Evolutionary conservation across 2,888 invertebrate genomes (phyloP), one percentile per base, ranked within the genome.

Genomic region (Spilarctia lutea): DNA sequence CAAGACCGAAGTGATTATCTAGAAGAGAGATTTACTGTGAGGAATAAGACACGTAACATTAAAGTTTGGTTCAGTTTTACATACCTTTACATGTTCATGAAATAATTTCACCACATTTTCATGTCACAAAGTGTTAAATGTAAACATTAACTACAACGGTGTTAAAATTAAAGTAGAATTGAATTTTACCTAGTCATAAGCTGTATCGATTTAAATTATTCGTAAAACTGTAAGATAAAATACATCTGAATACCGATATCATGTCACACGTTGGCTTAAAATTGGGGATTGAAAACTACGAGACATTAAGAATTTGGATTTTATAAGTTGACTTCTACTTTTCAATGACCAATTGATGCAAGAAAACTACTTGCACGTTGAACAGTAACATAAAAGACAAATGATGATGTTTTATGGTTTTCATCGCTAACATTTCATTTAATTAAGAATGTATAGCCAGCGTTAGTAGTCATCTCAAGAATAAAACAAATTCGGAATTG

Each of bases 111-210:
- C 79, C 75, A 78, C 77, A 80, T 78, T 75, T 79, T 81, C 81
- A 83, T 81, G 79, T 86, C 79, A 78, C 78, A 79, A 81, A 75
- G 72, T 72, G 79, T 82, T 84, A 76, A 82, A 79, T 82, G 78
- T 89, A 81, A 82, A 85, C 75, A 80, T 84, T 84, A 82, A 83
- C 82, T 86, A 86, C 83, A 85, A 85, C 75, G 82, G 85, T 90
- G 87, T 90, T 88, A 87, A 91, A 87, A 88, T 91, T 89, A 87
- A 90, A 88, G 92, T 94, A 94, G 94, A 91, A 91, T 92, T 89
- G 93, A 87, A 93, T 88, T 92, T 92, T 94, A 93, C 93, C 95
- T 96, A 96, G 95, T 96, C 95, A 95, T 95, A 96, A 95, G 94
- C 89, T 94, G 91, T 93, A 93, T 91, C 91, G 88, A 91, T 91